phyloP scores from a whole-genome alignment of 2,888 invertebrate genomes.

The Lucinisca nassula region DNA sequence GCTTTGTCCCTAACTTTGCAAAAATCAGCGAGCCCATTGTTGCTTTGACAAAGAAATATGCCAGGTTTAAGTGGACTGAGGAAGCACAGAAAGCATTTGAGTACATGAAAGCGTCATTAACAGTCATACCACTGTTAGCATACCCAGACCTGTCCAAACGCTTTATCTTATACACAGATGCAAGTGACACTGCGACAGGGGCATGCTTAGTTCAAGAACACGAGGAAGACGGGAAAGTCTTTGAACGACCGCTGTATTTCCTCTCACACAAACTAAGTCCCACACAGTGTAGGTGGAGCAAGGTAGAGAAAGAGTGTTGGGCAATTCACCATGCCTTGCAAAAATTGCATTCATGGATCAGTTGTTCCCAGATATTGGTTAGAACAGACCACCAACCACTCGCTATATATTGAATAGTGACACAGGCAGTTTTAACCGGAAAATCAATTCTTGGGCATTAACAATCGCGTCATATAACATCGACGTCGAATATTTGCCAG shows the following conservation, averaged over 20 bases:
- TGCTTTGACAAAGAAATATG: no score
- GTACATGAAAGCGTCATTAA: not conserved
- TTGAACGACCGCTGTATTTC: not conserved
- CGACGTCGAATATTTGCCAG: conserved; percentile 7
- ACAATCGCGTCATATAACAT: conserved; percentile 19
- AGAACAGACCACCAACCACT: conserved; percentile 43
- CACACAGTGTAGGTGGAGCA: not conserved
- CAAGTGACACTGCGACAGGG: no score
- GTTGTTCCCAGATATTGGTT: not conserved
- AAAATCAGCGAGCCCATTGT: no score
- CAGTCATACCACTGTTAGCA: no score
- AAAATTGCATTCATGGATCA: not conserved
- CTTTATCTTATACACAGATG: no score
- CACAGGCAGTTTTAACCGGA: not conserved
- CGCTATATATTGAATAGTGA: no score
- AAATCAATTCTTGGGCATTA: conserved; percentile 10
- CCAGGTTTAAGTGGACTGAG: no score
- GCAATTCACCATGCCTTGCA: conserved; percentile 13
- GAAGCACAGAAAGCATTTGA: no score
- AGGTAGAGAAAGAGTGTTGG: conserved; percentile 13
- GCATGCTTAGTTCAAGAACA: no score
- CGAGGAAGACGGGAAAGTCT: not conserved
- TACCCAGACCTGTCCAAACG: no score
- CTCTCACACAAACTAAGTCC: not conserved
- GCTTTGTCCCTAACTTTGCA: no score